A percentile compares a stretch with the other conserved stretches of the same genome.
phyloP scores from a whole-genome alignment of 2,888 invertebrate species.

The Mythimna ferrago region DNA sequence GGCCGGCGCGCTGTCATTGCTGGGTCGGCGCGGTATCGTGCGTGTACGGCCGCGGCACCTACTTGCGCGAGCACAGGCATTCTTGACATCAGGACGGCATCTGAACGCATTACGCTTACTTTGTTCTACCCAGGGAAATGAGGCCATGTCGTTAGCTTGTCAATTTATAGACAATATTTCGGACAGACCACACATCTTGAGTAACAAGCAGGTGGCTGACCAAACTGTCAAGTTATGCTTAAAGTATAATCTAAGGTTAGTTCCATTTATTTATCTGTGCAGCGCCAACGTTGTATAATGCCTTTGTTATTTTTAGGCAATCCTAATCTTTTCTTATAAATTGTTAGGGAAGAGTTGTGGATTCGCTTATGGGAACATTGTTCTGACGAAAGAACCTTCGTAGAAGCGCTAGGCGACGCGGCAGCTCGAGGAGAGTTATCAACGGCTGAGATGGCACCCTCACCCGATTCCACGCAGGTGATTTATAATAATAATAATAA shows the following conservation, averaged over 20 bases:
- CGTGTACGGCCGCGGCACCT: conserved; percentile 92
- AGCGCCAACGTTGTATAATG: neutral
- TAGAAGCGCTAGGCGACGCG: conserved; percentile 92
- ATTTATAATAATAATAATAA: too few species aligned
- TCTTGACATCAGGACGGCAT: conserved; percentile 92
- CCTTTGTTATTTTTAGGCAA: neutral
- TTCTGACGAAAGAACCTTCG: conserved; percentile 89
- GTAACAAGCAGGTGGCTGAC: conserved; percentile 80
- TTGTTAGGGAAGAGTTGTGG: conserved; percentile 84
- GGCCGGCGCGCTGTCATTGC: conserved; percentile 90
- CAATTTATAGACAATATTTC: conserved; percentile 77
- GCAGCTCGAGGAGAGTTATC: conserved; percentile 91
- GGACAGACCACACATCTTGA: conserved; percentile 80
- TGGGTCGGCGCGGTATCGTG: conserved; percentile 92
- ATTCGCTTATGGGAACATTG: conserved; percentile 84
- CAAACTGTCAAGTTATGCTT: conserved; percentile 82
- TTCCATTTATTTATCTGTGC: conserved; percentile 4
- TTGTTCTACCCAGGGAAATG: conserved; percentile 75
- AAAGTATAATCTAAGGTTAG: conserved; percentile 81
- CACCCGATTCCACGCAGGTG: conserved; percentile 91
- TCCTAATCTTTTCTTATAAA: neutral
- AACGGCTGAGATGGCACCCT: conserved; percentile 84
- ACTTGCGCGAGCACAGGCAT: conserved; percentile 87
- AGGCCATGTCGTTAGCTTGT: conserved; percentile 74
- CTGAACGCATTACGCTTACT: conserved; percentile 82